phyloP scores from a whole-genome alignment of 2,888 invertebrate species.

The Drosophila multiciliata region DNA sequence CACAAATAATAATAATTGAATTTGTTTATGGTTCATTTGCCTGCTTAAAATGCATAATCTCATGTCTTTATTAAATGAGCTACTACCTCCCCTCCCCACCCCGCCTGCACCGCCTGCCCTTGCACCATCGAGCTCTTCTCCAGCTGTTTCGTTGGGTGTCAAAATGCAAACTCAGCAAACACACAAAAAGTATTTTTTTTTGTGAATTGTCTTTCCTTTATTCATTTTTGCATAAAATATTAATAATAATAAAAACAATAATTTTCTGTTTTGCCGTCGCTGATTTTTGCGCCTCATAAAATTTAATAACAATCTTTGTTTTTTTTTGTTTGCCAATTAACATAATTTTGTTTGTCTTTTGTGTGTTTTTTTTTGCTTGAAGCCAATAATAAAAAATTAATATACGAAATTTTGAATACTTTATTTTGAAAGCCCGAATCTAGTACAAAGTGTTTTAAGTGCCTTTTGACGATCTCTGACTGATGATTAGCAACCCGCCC shows the following conservation, averaged over 20 bases:
- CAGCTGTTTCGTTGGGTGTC: slow-evolving; percentile 48
- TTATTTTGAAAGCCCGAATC: neutral
- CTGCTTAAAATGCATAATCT: slow-evolving; percentile 27
- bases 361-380: slow-evolving; percentile 5
- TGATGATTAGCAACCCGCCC: slow-evolving; percentile 7
- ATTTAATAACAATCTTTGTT: slow-evolving; percentile 71
- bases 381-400: slow-evolving; percentile 4
- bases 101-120: neutral
- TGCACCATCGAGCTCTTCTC: neutral
- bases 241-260: slow-evolving; percentile 9
- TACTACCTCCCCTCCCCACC: neutral
- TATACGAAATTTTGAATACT: neutral
- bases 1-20: slow-evolving; percentile 1
- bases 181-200: slow-evolving; percentile 18
- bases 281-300: slow-evolving; percentile 74
- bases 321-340: slow-evolving; percentile 53
- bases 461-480: slow-evolving; percentile 32
- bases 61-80: slow-evolving; percentile 2
- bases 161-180: slow-evolving; percentile 71
- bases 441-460: slow-evolving; percentile 18
- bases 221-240: slow-evolving; percentile 48
- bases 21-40: slow-evolving; percentile 15
- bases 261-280: slow-evolving; percentile 61
- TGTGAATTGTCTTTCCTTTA: slow-evolving; percentile 14
- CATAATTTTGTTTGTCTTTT: slow-evolving; percentile 73